These are phyloP conservation scores for Probaryconus sp. DNA, from an alignment of 1,140 invertebrate genomes.

Conservation along the genomic window DNA sequence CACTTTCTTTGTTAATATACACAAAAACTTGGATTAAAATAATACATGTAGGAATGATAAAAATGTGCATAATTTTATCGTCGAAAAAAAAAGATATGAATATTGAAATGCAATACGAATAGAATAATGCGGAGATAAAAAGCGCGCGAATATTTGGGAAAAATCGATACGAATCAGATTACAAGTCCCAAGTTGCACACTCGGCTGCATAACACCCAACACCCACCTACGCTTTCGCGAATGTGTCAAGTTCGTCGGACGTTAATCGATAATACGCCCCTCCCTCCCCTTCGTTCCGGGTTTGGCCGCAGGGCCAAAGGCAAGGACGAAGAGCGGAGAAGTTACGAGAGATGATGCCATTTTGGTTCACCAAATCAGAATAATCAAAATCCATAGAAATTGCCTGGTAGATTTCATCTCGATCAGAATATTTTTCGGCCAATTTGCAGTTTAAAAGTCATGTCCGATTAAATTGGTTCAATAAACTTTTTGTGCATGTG, in stretches of 20 bases:
- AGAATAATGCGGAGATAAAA: slow-evolving; percentile 26
- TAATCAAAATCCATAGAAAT: no score
- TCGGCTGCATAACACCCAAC: slow-evolving; percentile 46
- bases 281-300: slow-evolving; percentile 49
- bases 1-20: no score
- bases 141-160: slow-evolving; percentile 18
- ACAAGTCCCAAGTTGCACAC: slow-evolving; percentile 54
- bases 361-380: background rate
- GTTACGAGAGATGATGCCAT: slow-evolving; percentile 9
- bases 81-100: slow-evolving; percentile 17
- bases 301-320: slow-evolving; percentile 52
- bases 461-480: no score
- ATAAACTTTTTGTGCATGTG: no score
- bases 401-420: no score
- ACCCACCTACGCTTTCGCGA: slow-evolving; percentile 43
- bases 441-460: no score
- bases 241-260: slow-evolving; percentile 59
- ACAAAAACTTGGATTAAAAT: no score
- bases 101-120: slow-evolving; percentile 10
- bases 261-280: slow-evolving; percentile 54
- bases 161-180: slow-evolving; percentile 50
- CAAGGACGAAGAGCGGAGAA: slow-evolving; percentile 38
- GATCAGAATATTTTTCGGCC: no score
- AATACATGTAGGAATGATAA: no score
- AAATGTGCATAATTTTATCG: no score